Evolutionary conservation across 2,888 invertebrate genomes (phyloP).

Genomic region (Cheilosia grossa): DNA sequence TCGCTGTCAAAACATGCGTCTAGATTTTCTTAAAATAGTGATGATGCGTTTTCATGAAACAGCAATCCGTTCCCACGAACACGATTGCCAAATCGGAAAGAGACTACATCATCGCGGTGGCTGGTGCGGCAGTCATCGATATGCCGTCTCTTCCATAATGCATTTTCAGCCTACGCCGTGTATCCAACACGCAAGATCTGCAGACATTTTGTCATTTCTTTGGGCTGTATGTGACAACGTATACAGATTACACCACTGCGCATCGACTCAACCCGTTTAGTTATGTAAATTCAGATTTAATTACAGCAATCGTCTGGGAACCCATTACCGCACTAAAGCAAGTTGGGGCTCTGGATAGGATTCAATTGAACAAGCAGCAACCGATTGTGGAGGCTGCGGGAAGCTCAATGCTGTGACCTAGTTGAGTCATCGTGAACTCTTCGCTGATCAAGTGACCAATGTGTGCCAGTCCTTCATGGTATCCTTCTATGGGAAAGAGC

Average conservation of each 20-base stretch:
- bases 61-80: constrained; percentile 52
- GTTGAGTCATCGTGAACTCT: constrained; percentile 38
- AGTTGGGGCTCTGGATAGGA: background rate
- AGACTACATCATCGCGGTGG: constrained; percentile 46
- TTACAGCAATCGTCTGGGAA: constrained; percentile 72
- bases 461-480: constrained; percentile 20
- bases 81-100: constrained; percentile 59
- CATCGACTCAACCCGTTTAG: constrained; percentile 58
- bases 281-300: constrained; percentile 74
- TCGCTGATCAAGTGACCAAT: constrained; percentile 18
- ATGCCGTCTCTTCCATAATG: constrained; percentile 57
- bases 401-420: constrained; percentile 57
- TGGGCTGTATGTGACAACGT: constrained; percentile 4
- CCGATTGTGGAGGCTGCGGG: constrained; percentile 49
- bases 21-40: constrained; percentile 10
- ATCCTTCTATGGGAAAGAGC: constrained; percentile 42
- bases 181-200: constrained; percentile 33
- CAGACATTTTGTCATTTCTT: constrained; percentile 71
- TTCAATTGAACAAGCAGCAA: constrained; percentile 54
- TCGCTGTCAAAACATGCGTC: background rate
- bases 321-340: constrained; percentile 32
- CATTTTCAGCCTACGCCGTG: constrained; percentile 52
- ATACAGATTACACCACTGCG: constrained; percentile 10
- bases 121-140: constrained; percentile 27
- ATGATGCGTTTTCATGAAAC: constrained; percentile 36